Evolutionary conservation across 1,140 invertebrate species (phyloP).

Genomic region (Formica exsecta): DNA sequence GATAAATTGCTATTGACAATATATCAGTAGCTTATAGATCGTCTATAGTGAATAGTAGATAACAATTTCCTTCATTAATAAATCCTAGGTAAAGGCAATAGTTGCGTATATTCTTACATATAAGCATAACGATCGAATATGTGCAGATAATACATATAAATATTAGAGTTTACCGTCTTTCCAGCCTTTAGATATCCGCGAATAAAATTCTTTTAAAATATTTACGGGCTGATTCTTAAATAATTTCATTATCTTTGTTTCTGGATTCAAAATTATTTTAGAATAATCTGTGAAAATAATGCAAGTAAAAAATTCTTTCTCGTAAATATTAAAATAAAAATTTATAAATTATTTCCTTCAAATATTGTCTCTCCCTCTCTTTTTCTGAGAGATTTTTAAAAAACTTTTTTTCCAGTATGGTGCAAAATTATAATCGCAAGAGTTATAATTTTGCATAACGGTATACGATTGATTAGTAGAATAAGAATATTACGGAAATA

Average conservation of each 20-base stretch:
- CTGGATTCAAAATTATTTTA: neutral
- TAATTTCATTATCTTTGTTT: neutral
- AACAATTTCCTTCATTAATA: slow-evolving; percentile 35
- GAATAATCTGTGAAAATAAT: neutral
- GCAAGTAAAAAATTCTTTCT: neutral
- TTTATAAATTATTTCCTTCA: too few species aligned
- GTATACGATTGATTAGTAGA: neutral
- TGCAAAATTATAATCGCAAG: neutral
- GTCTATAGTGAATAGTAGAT: slow-evolving; percentile 31
- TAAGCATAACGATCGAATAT: neutral
- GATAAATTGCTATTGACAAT: slow-evolving; percentile 54
- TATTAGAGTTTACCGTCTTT: neutral
- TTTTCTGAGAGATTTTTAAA: too few species aligned
- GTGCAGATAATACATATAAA: neutral
- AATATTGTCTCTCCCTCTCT: too few species aligned
- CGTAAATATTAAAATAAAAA: neutral
- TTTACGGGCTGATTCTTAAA: neutral
- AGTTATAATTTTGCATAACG: neutral
- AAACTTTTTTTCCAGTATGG: neutral
- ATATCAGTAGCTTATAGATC: slow-evolving; percentile 33
- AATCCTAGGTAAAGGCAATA: neutral
- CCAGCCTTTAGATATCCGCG: neutral
- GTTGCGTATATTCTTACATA: neutral
- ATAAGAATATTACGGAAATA: slow-evolving; percentile 4
- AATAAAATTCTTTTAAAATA: neutral